A percentile compares a stretch with the other conserved stretches of the same genome.
phyloP scores from a whole-genome alignment of 2,113 vertebrate species.

The Laterallus jamaicensis region DNA sequence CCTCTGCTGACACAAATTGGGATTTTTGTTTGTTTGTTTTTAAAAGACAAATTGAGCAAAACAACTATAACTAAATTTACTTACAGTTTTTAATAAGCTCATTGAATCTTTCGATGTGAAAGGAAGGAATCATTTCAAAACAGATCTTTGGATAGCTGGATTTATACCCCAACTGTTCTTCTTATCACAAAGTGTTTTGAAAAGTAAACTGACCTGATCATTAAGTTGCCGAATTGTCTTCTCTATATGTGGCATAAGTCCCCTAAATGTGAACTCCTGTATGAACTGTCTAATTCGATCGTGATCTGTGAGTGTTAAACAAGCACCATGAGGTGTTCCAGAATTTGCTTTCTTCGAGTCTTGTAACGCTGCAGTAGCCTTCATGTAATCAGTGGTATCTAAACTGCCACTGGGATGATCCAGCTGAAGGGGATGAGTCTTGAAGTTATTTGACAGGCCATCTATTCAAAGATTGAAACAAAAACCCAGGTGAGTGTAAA shows the following conservation, averaged over 20 bases:
- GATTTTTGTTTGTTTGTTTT: not conserved
- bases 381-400: constrained; percentile 73
- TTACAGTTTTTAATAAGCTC: not conserved
- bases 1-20: not conserved
- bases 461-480: constrained; percentile 70
- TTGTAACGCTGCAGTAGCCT: constrained; percentile 39
- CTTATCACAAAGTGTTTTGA: not conserved
- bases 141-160: not conserved
- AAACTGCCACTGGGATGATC: constrained; percentile 74
- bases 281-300: constrained; percentile 96
- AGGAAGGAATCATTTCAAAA: not conserved
- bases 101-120: not conserved
- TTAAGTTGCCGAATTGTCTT: constrained; percentile 97
- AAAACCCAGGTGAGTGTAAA: not conserved
- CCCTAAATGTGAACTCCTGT: constrained; percentile 96
- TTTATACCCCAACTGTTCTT: not conserved
- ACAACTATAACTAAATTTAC: not conserved
- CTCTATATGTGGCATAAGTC: constrained; percentile 94
- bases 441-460: constrained; percentile 77
- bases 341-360: constrained; percentile 77
- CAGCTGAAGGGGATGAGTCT: constrained; percentile 85
- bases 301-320: constrained; percentile 93
- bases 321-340: constrained; percentile 82
- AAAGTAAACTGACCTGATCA: constrained; percentile 86
- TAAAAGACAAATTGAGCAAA: not conserved